Base-by-base conservation (phyloP, 2,888 invertebrate genomes). In the Athrips mouffetella region DNA sequence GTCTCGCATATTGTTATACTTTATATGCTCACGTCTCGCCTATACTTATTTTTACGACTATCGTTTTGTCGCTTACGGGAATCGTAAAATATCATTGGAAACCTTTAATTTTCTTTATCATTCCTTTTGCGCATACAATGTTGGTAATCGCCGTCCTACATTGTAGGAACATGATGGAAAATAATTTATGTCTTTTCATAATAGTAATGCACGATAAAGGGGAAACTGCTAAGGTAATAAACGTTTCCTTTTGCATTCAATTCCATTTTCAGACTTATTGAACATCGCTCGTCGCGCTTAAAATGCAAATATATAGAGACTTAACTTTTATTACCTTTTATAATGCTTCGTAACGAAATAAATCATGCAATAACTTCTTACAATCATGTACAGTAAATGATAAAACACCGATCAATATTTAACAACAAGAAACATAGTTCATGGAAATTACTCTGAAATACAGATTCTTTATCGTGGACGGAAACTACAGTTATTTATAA, bases 51-150 rank as follows among this genome's bases (percentile, higher is more conserved):
- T 83, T 85, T 80, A 84, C 68, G 75, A 68, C 68, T 68, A 70
- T 65, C 67, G 76, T 71, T 76, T 79, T 83, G 84, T 84, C 84
- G 80, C 82, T 83, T 70, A 75, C 72, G 72, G 79, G 73, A 78
- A 80, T 81, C 83, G 76, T 84, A 83, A 84, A 84, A 83, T 73
- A 77, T 73, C 70, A 81, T 77, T 76, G 77, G 74, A 76, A 83
- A 84, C 83, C 79, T 76, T 84, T 82, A 84, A 84, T 84, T 80
- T 84, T 81, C 80, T 79, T 75, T 80, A 83, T 82, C 80, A 83
- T 77, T 73, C 70, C 74, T 78, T 80, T 79, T 80, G 78, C 80
- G 49, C 50, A 59, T 64, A 83, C 82, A 80, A 64, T 73, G 82
- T 84, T 75, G 73, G 68, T 77, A 80, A 81, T 76, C 69, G 73